Percentiles rank a stretch among this genome's conserved stretches.
These are phyloP conservation scores for Aleiodes leptofemur DNA, from an alignment of 2,888 invertebrate genomes.

Conservation along the genomic window DNA sequence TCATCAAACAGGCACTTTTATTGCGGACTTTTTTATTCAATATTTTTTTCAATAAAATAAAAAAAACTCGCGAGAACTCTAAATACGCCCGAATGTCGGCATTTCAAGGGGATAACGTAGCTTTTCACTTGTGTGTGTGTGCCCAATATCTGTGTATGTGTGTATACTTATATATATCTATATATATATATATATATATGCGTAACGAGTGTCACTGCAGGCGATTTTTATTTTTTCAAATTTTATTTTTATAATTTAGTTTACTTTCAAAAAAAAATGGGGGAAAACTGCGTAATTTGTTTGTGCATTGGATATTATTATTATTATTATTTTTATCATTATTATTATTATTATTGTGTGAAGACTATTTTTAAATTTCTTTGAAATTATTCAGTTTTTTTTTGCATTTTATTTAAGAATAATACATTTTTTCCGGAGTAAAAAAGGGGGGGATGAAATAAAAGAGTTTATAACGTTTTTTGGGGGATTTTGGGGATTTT, in stretches of 20 bases:
- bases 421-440: background rate
- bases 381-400: too few species aligned
- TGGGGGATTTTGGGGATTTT: background rate
- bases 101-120: slow-evolving; percentile 56
- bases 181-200: background rate
- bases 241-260: background rate
- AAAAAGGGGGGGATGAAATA: background rate
- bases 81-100: slow-evolving; percentile 66
- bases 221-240: slow-evolving; percentile 26
- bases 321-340: background rate
- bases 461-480: background rate
- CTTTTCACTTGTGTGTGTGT: slow-evolving; percentile 25
- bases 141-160: background rate
- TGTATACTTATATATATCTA: too few species aligned
- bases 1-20: background rate
- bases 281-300: slow-evolving; percentile 19
- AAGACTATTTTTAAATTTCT: too few species aligned
- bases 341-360: background rate
- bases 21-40: background rate
- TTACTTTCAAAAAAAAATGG: too few species aligned
- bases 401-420: too few species aligned
- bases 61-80: slow-evolving; percentile 55
- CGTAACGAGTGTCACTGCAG: slow-evolving; percentile 28
- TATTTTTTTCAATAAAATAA: too few species aligned
- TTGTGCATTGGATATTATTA: background rate